A percentile compares a stretch with the other conserved stretches of the same genome.
Evolutionary conservation across 1,140 invertebrate species (phyloP).

Genomic region (Homalodisca vitripennis): DNA sequence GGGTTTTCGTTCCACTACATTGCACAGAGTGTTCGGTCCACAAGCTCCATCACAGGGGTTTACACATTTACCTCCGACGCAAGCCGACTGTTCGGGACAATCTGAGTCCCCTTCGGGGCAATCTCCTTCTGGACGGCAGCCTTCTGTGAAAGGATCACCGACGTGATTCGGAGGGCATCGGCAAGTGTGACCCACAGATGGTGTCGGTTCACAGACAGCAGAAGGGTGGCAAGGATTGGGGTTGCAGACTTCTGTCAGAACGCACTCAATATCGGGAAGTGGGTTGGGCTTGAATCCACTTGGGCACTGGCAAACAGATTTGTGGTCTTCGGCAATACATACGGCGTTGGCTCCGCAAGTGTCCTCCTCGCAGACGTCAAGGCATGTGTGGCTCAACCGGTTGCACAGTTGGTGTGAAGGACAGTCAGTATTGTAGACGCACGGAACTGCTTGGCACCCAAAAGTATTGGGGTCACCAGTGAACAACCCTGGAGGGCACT

Average conservation of each 20-base stretch:
- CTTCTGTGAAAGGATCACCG: conserved; percentile 70
- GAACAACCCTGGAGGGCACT: conserved; percentile 78
- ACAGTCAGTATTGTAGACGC: conserved; percentile 83
- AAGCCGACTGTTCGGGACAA: conserved; percentile 70
- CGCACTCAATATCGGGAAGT: conserved; percentile 75
- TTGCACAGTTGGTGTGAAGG: conserved; percentile 75
- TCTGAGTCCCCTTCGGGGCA: conserved; percentile 70
- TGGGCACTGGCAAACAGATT: conserved; percentile 78
- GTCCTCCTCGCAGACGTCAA: conserved; percentile 75
- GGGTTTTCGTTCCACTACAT: conserved; percentile 68
- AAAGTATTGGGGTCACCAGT: conserved; percentile 80
- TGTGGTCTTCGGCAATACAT: conserved; percentile 82
- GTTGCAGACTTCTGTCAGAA: conserved; percentile 63
- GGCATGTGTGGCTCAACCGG: conserved; percentile 76
- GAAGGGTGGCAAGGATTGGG: conserved; percentile 78
- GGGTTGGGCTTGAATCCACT: conserved; percentile 78
- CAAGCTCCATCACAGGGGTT: conserved; percentile 78
- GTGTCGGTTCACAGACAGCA: conserved; percentile 69
- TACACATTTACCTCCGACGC: conserved; percentile 68
- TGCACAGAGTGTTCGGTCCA: conserved; percentile 74
- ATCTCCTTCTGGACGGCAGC: conserved; percentile 73
- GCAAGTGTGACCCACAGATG: conserved; percentile 63
- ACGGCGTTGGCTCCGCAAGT: conserved; percentile 85
- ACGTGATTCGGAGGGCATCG: conserved; percentile 72
- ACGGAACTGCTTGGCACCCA: conserved; percentile 77